Conservation (phyloP, 2,888 invertebrate genomes). For the Dasypogon diadema region DNA sequence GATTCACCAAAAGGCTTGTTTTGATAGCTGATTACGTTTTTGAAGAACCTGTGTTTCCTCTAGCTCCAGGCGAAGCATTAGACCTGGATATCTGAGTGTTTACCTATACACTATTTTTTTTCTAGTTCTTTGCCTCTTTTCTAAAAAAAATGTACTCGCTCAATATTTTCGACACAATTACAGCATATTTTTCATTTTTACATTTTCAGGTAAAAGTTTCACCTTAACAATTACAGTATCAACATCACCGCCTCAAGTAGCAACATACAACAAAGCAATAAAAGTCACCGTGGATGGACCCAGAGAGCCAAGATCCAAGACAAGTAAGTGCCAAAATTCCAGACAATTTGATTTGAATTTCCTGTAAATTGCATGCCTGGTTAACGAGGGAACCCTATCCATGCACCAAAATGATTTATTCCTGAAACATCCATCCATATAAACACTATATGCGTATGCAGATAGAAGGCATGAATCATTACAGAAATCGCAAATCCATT, state of each 20-base stretch:
- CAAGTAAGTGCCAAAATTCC: slow-evolving; percentile 75
- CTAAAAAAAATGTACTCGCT: too few relatives aligned
- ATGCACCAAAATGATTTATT: slow-evolving; percentile 29
- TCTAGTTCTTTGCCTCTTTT: not conserved
- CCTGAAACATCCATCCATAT: not conserved
- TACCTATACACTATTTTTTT: too few relatives aligned
- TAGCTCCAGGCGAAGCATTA: too few relatives aligned
- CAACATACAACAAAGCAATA: slow-evolving; percentile 96
- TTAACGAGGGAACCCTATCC: slow-evolving; percentile 17
- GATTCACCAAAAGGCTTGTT: too few relatives aligned
- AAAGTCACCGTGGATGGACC: slow-evolving; percentile 99
- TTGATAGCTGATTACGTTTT: too few relatives aligned
- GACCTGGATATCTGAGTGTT: too few relatives aligned
- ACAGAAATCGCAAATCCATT: slow-evolving; percentile 35
- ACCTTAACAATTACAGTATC: slow-evolving; percentile 95
- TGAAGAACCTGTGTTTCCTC: too few relatives aligned
- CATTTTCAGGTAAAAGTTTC: slow-evolving; percentile 92
- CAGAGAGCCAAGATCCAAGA: slow-evolving; percentile 93
- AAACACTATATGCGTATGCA: not conserved
- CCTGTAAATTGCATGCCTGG: slow-evolving; percentile 40
- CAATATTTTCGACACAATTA: too few relatives aligned
- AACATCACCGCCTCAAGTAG: slow-evolving; percentile 94
- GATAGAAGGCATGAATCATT: slow-evolving; percentile 9
- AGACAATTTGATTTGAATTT: slow-evolving; percentile 32
- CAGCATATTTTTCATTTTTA: slow-evolving; percentile 53